Conservation (phyloP, 2,888 invertebrate species). For the Sinohyriopsis cumingii region DNA sequence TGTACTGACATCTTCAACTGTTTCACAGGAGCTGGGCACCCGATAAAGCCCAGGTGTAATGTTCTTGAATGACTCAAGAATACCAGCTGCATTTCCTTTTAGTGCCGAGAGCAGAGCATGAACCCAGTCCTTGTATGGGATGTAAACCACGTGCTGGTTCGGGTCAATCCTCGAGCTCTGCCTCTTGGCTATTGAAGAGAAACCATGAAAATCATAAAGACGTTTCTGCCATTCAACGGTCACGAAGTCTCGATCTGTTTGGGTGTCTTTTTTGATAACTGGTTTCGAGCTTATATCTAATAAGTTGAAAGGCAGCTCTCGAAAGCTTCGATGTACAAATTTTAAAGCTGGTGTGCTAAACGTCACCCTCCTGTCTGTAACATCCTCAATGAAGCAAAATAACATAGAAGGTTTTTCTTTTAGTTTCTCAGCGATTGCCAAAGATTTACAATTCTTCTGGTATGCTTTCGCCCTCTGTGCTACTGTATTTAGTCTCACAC, state of each 20-base stretch:
- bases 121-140: no score
- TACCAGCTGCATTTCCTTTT: no score
- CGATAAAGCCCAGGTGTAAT: no score
- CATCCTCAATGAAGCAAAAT: conserved; percentile 27
- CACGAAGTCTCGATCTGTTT: conserved; percentile 16
- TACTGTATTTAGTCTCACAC: conserved; percentile 34
- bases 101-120: no score
- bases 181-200: not conserved
- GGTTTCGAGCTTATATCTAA: conserved; percentile 41
- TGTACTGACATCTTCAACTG: conserved; percentile 13
- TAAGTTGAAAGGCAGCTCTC: conserved; percentile 32
- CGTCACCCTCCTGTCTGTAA: conserved; percentile 36
- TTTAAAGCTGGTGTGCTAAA: conserved; percentile 36
- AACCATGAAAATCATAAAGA: conserved; percentile 22
- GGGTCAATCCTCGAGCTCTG: not conserved
- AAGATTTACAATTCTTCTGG: conserved; percentile 31
- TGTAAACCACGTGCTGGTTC: not conserved
- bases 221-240: conserved; percentile 37
- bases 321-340: conserved; percentile 18
- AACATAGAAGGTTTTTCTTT: conserved; percentile 24
- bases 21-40: not conserved
- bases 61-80: no score
- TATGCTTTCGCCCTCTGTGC: conserved; percentile 35
- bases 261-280: conserved; percentile 17
- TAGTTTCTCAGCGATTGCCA: conserved; percentile 30